These are phyloP conservation scores for Sardina pilchardus DNA, from an alignment of 2,113 vertebrate species.

Conservation along the genomic window DNA sequence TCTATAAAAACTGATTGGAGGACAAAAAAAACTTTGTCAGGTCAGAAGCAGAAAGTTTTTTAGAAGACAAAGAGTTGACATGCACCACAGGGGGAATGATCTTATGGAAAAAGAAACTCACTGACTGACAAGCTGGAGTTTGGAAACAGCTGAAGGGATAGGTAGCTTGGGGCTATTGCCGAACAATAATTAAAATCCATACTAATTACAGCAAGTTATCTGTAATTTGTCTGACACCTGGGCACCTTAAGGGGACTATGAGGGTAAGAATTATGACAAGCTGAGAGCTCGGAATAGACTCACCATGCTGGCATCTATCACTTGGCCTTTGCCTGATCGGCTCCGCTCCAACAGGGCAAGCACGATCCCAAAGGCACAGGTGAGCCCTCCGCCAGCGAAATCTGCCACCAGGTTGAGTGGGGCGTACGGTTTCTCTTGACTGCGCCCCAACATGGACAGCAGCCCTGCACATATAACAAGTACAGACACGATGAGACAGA, in stretches of 20 bases:
- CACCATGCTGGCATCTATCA: conserved; percentile 94
- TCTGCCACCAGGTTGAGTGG: conserved; percentile 91
- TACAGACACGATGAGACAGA: not conserved
- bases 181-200: not conserved
- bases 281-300: conserved; percentile 52
- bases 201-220: not conserved
- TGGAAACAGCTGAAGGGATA: not conserved
- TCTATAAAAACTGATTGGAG: too few species aligned
- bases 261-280: not conserved
- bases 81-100: too few species aligned
- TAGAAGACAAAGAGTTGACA: not conserved
- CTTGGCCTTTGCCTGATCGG: conserved; percentile 85
- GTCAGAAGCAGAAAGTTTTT: not conserved
- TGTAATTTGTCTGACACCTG: not conserved
- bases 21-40: too few species aligned
- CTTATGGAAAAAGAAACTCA: not conserved
- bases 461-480: conserved; percentile 73
- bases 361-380: conserved; percentile 85
- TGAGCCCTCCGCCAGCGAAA: conserved; percentile 87
- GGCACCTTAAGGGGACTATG: not conserved
- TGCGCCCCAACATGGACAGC: conserved; percentile 84
- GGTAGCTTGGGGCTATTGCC: not conserved
- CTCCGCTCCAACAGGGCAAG: conserved; percentile 85
- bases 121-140: not conserved
- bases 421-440: conserved; percentile 80